Conservation (phyloP, 2,113 vertebrate genomes). For the Hippopotamus amphibius region DNA sequence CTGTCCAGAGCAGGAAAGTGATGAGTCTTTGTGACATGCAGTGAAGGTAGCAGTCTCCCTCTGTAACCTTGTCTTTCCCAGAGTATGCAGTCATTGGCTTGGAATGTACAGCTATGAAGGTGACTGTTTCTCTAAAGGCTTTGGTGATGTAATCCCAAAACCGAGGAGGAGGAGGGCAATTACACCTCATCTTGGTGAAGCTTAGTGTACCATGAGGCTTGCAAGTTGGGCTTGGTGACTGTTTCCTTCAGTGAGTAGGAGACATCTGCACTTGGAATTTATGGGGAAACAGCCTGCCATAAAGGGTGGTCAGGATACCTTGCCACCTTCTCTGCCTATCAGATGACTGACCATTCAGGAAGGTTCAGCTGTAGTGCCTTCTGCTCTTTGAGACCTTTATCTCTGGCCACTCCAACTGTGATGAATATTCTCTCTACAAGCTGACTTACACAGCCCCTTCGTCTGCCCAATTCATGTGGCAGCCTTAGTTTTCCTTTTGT, state of each 20-base stretch:
- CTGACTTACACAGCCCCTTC: neutral
- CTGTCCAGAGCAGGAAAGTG: neutral
- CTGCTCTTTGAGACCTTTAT: neutral
- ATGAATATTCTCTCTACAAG: neutral
- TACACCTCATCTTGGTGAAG: slow-evolving; percentile 22
- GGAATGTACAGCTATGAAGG: slow-evolving; percentile 49
- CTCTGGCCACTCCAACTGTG: neutral
- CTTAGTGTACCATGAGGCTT: neutral
- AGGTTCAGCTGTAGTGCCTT: neutral
- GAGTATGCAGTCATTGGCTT: slow-evolving; percentile 12
- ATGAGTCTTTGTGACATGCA: neutral
- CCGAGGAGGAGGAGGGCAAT: neutral
- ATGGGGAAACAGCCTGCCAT: neutral
- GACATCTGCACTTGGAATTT: neutral
- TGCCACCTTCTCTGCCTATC: neutral
- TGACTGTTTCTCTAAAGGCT: slow-evolving; percentile 24
- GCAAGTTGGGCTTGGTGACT: neutral
- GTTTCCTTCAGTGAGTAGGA: neutral
- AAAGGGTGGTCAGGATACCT: neutral
- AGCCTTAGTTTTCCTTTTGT: neutral
- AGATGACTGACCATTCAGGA: neutral
- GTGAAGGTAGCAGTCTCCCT: neutral
- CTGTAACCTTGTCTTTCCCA: neutral
- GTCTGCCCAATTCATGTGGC: neutral
- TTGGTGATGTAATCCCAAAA: slow-evolving; percentile 64